Conservation (phyloP, 2,888 invertebrate species). For the Mythimna lalbum region DNA sequence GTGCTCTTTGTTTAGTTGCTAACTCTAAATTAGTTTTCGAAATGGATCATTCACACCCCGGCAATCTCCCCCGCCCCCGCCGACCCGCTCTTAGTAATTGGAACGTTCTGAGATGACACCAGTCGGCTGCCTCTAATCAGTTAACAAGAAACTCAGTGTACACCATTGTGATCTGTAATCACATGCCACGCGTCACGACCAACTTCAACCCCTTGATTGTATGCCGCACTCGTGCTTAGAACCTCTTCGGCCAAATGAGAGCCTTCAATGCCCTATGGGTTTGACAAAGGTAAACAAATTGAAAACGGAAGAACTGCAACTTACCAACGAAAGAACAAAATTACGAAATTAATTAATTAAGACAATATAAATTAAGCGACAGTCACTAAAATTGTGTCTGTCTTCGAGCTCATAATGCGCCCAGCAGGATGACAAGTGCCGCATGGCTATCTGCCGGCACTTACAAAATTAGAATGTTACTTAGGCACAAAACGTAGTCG, state of each 20-base stretch:
- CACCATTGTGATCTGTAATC: conserved; percentile 82
- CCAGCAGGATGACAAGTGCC: conserved; percentile 32
- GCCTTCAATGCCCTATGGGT: conserved; percentile 2
- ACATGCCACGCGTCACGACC: conserved; percentile 69
- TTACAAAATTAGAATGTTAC: conserved; percentile 60
- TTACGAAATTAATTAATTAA: background rate
- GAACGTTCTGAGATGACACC: conserved; percentile 90
- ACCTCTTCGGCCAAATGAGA: conserved; percentile 27
- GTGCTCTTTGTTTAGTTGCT: conserved; percentile 91
- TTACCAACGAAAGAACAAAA: background rate
- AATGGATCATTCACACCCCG: conserved; percentile 90
- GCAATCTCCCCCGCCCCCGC: conserved; percentile 71
- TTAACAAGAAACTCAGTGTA: conserved; percentile 88
- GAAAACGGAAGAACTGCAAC: background rate
- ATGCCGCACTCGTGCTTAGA: conserved; percentile 39
- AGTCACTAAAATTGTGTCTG: conserved; percentile 9
- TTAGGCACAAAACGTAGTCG: conserved; percentile 68
- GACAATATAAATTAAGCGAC: background rate
- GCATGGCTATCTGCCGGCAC: conserved; percentile 35
- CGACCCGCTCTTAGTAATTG: conserved; percentile 86
- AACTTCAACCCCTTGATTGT: conserved; percentile 52
- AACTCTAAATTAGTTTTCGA: conserved; percentile 91
- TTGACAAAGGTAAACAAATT: conserved; percentile 6
- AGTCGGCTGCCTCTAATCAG: conserved; percentile 89
- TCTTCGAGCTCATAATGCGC: conserved; percentile 28